A percentile compares a stretch with the other conserved stretches of the same genome.
phyloP scores from a whole-genome alignment of 2,888 invertebrate genomes.

The Heterodera filipjevi region DNA sequence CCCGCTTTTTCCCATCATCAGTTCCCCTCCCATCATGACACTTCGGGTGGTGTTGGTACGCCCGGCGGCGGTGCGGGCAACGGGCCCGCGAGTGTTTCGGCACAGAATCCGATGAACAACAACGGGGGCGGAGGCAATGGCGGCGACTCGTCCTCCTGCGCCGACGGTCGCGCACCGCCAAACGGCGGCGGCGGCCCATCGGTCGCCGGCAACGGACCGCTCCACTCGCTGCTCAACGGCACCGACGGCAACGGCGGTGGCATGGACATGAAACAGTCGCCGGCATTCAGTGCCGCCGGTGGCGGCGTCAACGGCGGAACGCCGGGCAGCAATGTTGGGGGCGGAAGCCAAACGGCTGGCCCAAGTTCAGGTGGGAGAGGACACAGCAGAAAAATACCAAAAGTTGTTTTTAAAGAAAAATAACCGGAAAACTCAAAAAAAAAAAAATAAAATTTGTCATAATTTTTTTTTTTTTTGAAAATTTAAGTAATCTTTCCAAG shows the following conservation, averaged over 20 bases:
- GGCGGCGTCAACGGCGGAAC: constrained; percentile 36
- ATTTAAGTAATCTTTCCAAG: too few relatives aligned
- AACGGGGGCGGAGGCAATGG: neutral
- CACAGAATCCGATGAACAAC: constrained; percentile 19
- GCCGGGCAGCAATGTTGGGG: constrained; percentile 36
- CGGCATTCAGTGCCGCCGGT: constrained; percentile 43
- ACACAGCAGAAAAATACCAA: too few relatives aligned
- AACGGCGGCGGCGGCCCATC: constrained; percentile 28
- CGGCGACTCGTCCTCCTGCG: constrained; percentile 4
- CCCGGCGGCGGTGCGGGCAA: constrained; percentile 18
- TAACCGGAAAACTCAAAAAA: too few relatives aligned
- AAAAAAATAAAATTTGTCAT: too few relatives aligned
- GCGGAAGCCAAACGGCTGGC: constrained; percentile 22
- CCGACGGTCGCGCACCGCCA: constrained; percentile 31
- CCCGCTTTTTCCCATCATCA: neutral
- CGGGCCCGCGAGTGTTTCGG: constrained; percentile 15
- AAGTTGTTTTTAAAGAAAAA: too few relatives aligned
- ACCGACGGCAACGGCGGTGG: constrained; percentile 37
- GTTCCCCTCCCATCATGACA: neutral
- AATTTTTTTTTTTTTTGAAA: too few relatives aligned
- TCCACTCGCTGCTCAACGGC: constrained; percentile 41
- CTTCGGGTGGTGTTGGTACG: neutral
- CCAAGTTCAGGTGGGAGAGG: constrained; percentile 36
- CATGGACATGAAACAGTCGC: constrained; percentile 54
- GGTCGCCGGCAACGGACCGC: constrained; percentile 21